Evolutionary conservation across 2,113 vertebrate genomes (phyloP).

Genomic region (Pipa parva): DNA sequence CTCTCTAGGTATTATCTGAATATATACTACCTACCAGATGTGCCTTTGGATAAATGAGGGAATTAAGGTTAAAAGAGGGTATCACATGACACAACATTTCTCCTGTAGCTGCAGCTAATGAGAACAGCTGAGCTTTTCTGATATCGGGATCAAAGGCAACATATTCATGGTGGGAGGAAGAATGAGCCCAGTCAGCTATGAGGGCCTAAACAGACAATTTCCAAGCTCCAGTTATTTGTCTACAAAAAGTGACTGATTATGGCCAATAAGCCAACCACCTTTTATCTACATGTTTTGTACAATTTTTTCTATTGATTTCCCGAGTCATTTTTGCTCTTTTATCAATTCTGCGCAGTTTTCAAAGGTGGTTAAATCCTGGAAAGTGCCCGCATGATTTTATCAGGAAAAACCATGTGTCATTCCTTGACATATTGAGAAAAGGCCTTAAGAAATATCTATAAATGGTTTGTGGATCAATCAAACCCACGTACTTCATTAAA

Average conservation of each 20-base stretch:
- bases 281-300: background rate
- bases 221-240: background rate
- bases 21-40: slow-evolving; percentile 4
- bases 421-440: background rate
- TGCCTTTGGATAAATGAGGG: slow-evolving; percentile 2
- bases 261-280: background rate
- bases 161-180: slow-evolving; percentile 14
- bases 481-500: background rate
- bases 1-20: slow-evolving; percentile 12
- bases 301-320: slow-evolving; percentile 1
- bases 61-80: slow-evolving; percentile 1
- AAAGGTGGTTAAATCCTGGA: background rate
- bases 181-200: background rate
- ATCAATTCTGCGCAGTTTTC: background rate
- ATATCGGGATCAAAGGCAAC: slow-evolving; percentile 17
- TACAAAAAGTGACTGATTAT: too few species aligned
- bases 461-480: background rate
- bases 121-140: slow-evolving; percentile 19
- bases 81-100: slow-evolving; percentile 9
- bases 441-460: too few species aligned
- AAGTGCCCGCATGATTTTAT: background rate
- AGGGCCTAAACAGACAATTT: background rate
- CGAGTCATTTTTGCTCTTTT: background rate
- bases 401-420: background rate
- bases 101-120: slow-evolving; percentile 6